Percentiles rank a stretch among this genome's conserved stretches.
These are phyloP conservation scores for Phymorhynchus buccinoides DNA, from an alignment of 1,140 invertebrate genomes.

Conservation along the genomic window DNA sequence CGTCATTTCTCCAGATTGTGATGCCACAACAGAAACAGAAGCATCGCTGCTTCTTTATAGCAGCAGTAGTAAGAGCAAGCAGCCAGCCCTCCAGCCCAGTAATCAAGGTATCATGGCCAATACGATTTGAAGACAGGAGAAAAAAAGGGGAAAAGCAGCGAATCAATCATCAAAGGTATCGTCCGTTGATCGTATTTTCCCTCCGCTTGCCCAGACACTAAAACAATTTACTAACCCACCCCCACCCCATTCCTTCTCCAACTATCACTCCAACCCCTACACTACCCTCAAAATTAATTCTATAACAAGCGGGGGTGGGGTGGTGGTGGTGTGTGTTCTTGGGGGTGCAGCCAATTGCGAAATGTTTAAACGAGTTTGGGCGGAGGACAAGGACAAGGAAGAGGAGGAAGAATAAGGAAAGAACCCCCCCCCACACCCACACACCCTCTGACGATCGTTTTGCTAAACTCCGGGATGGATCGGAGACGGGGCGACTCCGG, in stretches of 20 bases:
- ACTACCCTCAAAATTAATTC: constrained; percentile 56
- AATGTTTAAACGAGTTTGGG: constrained; percentile 57
- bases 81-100: background rate
- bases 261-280: constrained; percentile 39
- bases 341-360: constrained; percentile 48
- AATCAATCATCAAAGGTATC: constrained; percentile 35
- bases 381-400: background rate
- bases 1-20: too few species aligned
- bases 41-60: too few species aligned
- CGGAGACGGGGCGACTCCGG: too few species aligned
- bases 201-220: constrained; percentile 50
- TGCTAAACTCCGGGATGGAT: too few species aligned
- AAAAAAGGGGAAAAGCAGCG: background rate
- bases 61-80: background rate
- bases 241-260: background rate
- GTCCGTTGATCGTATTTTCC: constrained; percentile 26
- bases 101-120: background rate
- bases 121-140: constrained; percentile 11
- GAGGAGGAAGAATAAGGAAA: background rate
- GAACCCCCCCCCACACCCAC: too few species aligned
- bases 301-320: constrained; percentile 50
- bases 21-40: too few species aligned
- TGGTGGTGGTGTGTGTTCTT: too few species aligned
- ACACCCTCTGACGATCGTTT: too few species aligned
- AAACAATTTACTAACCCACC: constrained; percentile 54